These are phyloP conservation scores for Saimiri boliviensis DNA, from an alignment of 2,113 vertebrate species.

Conservation along the genomic window DNA sequence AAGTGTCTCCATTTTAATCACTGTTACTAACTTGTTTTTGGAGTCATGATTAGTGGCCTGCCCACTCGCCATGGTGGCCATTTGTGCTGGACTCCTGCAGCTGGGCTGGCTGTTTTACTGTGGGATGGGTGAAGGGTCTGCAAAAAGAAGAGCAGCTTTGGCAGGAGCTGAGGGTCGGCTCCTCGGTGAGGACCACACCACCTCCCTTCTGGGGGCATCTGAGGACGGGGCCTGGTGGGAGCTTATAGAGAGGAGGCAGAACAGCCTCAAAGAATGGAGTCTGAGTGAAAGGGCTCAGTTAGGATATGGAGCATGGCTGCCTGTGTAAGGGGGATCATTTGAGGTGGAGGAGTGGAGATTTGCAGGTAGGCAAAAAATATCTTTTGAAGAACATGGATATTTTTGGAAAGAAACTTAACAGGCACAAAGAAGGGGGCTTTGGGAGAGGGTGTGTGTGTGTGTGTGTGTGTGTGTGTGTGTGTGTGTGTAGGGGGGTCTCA, in stretches of 20 bases:
- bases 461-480: not conserved
- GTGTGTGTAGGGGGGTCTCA: conserved; percentile 72
- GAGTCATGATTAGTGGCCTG: not conserved
- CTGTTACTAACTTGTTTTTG: not conserved
- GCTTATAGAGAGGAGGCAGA: not conserved
- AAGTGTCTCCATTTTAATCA: not conserved
- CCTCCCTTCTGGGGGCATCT: not conserved
- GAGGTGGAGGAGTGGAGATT: conserved; percentile 9
- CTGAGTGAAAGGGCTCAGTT: not conserved
- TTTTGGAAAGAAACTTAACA: conserved; percentile 19
- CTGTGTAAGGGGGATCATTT: not conserved
- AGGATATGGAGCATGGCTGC: not conserved
- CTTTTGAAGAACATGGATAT: not conserved
- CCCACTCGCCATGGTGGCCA: not conserved
- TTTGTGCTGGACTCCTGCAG: not conserved
- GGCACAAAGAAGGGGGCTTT: not conserved
- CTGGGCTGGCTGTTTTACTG: not conserved
- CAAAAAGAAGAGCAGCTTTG: not conserved
- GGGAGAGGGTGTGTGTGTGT: conserved; percentile 35
- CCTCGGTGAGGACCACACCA: not conserved
- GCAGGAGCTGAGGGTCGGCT: not conserved
- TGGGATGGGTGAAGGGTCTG: not conserved
- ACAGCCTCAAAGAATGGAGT: not conserved
- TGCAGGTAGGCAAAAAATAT: conserved; percentile 36
- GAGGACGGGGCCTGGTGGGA: not conserved